Evolutionary conservation across 2,888 invertebrate genomes (phyloP).

Genomic region (Tigriopus californicus): DNA sequence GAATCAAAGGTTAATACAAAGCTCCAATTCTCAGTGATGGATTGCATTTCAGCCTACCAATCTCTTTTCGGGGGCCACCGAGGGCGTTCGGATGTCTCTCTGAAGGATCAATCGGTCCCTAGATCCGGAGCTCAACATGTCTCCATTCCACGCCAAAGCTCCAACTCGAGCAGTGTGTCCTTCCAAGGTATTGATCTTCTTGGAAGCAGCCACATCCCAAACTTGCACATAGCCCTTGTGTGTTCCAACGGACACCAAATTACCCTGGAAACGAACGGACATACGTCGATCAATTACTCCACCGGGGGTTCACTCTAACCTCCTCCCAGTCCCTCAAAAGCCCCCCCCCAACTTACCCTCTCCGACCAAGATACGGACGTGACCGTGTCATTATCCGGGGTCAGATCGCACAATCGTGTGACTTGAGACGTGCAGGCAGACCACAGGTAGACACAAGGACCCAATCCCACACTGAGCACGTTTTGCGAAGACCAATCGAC

Average conservation of each 20-base stretch:
- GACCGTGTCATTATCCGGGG: slow-evolving; percentile 78
- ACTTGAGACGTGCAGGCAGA: slow-evolving; percentile 95
- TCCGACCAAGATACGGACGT: slow-evolving; percentile 99
- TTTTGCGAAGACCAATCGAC: slow-evolving; percentile 99
- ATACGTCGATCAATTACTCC: no score
- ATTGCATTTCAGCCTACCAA: slow-evolving; percentile 28
- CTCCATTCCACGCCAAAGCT: slow-evolving; percentile 93
- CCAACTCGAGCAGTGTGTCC: slow-evolving; percentile 84
- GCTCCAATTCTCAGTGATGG: neutral
- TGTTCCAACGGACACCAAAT: slow-evolving; percentile 90
- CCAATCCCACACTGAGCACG: slow-evolving; percentile 89
- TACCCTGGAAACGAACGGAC: slow-evolving; percentile 40
- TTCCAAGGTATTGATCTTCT: slow-evolving; percentile 71
- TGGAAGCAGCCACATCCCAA: slow-evolving; percentile 89
- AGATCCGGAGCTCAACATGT: slow-evolving; percentile 83
- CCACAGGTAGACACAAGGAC: slow-evolving; percentile 96
- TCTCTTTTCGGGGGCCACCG: slow-evolving; percentile 51
- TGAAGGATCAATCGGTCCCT: slow-evolving; percentile 82
- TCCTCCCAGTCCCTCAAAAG: no score
- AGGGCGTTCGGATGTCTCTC: slow-evolving; percentile 71
- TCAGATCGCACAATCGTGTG: slow-evolving; percentile 82
- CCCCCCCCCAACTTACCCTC: slow-evolving; percentile 36
- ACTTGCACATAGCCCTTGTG: slow-evolving; percentile 92
- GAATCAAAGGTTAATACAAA: neutral
- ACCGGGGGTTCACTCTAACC: no score